Evolutionary conservation across 2,888 invertebrate genomes (phyloP).

Genomic region (Zelleria hepariella): DNA sequence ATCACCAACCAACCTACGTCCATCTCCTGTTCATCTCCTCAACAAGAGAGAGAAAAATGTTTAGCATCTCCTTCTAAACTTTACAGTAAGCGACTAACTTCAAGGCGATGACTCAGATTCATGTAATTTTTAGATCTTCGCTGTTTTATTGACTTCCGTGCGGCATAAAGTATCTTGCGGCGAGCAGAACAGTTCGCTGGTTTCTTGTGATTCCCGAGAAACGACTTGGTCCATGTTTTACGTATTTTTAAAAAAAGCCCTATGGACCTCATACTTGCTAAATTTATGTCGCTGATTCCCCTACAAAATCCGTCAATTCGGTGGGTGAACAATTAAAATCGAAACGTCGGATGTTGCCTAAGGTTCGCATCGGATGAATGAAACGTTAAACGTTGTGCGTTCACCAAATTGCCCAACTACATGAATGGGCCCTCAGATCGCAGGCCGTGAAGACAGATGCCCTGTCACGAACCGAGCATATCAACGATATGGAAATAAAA

Average conservation of each 20-base stretch:
- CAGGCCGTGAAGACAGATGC: conserved; percentile 34
- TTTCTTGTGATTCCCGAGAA: no score
- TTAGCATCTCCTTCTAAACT: conserved; percentile 22
- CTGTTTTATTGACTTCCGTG: background rate
- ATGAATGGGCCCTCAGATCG: conserved; percentile 66
- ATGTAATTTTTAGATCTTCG: conserved; percentile 25
- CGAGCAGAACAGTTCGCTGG: no score
- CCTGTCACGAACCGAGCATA: no score
- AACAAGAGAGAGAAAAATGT: conserved; percentile 51
- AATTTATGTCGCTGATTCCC: no score
- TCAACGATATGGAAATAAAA: no score
- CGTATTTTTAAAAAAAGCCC: no score
- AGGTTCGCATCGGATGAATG: conserved; percentile 49
- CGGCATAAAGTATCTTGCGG: no score
- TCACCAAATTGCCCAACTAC: conserved; percentile 62
- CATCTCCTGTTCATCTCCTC: no score
- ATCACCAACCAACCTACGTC: no score
- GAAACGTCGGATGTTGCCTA: conserved; percentile 41
- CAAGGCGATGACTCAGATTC: conserved; percentile 42
- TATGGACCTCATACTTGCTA: no score
- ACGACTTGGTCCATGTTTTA: no score
- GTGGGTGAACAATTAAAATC: background rate
- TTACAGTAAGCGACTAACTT: conserved; percentile 38
- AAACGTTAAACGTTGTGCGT: conserved; percentile 57
- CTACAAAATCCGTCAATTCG: background rate